Evolutionary conservation across 2,888 invertebrate species (phyloP), one percentile per base, ranked within the genome.

Genomic region (Acrobasis repandana): DNA sequence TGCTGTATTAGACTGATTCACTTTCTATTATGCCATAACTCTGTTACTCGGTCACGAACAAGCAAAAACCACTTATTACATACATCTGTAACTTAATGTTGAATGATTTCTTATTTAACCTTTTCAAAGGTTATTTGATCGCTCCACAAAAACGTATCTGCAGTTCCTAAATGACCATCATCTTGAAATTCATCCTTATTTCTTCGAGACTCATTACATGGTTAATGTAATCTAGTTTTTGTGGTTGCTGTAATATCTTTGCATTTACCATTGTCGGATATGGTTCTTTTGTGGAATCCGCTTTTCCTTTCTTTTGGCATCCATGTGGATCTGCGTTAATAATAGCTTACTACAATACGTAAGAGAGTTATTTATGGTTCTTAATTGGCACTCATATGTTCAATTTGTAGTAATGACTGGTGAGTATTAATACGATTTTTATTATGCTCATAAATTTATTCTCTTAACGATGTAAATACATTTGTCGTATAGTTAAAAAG

Each of bases 61-160:
- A 54, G 20, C 54, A 67, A 67, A 73, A 70, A 65, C 68, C 63
- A 61, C 70, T 66, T 65, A 71, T 72, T 71, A 71, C 71, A 48
- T 51, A 57, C 68, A 52, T 52, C 52, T 59, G 50, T 38, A 51
- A n/a, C 43, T 60, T 66, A 62, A 61, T 67, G 64, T 66, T 63
- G 67, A 70, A 67, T 71, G 63, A 72, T 73, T 80, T 77, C 72
- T 72, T 75, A 64, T 63, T 71, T 79, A 79, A 83, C 83, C 83
- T 83, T 74, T 77, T 60, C 65, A 82, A 79, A 83, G 84, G 83
- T 84, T 79, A 82, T 65, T 61, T 66, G 67, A 68, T 66, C 60
- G 57, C 52, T 50, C 9, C 9, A 65, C 74, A 71, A 74, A 67
- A 64, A 68, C 71, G 63, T 62, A 62, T 70, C 67, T 68, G 66